Conservation (phyloP, 2,113 vertebrate genomes). For the Garra rufa region DNA sequence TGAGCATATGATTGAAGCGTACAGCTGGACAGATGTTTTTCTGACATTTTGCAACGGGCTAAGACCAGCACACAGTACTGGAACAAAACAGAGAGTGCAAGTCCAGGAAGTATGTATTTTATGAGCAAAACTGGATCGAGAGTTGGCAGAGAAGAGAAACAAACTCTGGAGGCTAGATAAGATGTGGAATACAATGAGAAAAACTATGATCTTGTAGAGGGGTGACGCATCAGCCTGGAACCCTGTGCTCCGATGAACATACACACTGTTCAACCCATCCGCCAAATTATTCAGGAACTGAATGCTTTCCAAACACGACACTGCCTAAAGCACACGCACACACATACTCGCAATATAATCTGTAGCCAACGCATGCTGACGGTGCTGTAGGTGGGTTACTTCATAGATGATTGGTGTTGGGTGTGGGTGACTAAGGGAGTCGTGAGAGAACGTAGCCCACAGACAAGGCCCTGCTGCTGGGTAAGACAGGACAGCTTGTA, state of each 20-base stretch:
- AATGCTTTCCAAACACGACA: slow-evolving; percentile 33
- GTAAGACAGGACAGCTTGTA: slow-evolving; percentile 45
- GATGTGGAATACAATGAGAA: background rate
- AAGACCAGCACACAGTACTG: background rate
- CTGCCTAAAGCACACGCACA: background rate
- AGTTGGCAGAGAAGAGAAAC: slow-evolving; percentile 4
- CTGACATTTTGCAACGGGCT: background rate
- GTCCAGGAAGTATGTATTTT: slow-evolving; percentile 16
- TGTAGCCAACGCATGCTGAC: slow-evolving; percentile 40
- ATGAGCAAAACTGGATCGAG: slow-evolving; percentile 22
- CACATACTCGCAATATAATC: background rate
- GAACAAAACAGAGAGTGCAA: background rate
- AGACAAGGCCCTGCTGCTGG: slow-evolving; percentile 13
- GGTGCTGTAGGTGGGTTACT: slow-evolving; percentile 48
- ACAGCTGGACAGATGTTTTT: slow-evolving; percentile 12
- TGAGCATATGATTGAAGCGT: background rate
- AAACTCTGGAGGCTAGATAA: slow-evolving; percentile 1
- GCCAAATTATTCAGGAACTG: slow-evolving; percentile 44
- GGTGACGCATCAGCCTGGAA: slow-evolving; percentile 22
- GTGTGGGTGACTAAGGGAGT: slow-evolving; percentile 55
- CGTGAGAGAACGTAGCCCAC: slow-evolving; percentile 52
- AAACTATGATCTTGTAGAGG: background rate
- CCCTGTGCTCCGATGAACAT: slow-evolving; percentile 20
- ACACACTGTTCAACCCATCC: slow-evolving; percentile 11
- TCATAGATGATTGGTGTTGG: slow-evolving; percentile 37